Conservation (phyloP, 2,888 invertebrate genomes). For the Bellardia pandia region DNA sequence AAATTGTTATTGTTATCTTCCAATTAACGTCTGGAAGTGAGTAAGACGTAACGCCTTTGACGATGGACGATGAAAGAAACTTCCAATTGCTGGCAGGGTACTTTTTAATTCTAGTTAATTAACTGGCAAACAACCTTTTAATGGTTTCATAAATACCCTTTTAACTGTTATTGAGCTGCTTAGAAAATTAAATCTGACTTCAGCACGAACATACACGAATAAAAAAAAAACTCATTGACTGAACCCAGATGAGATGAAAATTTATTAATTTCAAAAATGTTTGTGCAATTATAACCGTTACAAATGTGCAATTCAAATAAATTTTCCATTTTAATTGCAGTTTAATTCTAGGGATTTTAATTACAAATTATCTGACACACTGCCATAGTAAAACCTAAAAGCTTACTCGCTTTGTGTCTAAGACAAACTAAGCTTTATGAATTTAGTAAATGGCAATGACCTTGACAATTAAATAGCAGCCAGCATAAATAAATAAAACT, state of each 20-base stretch:
- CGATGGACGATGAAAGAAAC: too few species aligned
- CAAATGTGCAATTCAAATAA: not conserved
- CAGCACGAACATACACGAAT: too few species aligned
- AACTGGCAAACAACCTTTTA: constrained; percentile 16
- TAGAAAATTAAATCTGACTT: not conserved
- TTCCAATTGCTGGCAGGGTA: too few species aligned
- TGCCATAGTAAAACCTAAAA: not conserved
- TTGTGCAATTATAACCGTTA: not conserved
- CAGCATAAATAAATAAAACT: not conserved
- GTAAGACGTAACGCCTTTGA: too few species aligned
- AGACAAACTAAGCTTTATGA: not conserved
- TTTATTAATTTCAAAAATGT: not conserved
- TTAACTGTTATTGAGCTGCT: not conserved
- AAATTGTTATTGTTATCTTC: too few species aligned
- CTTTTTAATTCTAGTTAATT: constrained; percentile 21
- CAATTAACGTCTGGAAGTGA: too few species aligned
- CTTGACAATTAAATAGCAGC: not conserved
- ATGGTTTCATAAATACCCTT: constrained; percentile 8
- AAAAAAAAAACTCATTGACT: too few species aligned
- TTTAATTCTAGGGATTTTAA: not conserved
- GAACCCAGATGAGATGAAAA: too few species aligned
- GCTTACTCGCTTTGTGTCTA: not conserved
- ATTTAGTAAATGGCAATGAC: not conserved
- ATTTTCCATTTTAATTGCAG: not conserved
- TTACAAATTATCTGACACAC: constrained; percentile 1